phyloP scores from a whole-genome alignment of 2,888 invertebrate species.

The Hyles lineata region DNA sequence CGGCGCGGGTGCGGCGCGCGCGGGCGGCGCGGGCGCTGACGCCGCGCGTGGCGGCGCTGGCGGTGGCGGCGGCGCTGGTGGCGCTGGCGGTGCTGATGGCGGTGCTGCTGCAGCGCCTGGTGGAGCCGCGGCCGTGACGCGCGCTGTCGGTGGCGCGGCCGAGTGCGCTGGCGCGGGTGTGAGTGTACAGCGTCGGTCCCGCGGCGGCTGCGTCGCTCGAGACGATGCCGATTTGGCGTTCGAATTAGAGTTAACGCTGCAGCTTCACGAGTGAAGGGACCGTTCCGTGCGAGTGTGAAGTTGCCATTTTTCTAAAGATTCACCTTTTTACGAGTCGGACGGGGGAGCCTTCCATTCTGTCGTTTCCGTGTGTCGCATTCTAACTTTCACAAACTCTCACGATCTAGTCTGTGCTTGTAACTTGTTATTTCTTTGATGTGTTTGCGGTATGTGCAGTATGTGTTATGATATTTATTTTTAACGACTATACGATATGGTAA shows the following conservation, averaged over 20 bases:
- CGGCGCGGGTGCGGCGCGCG: slow-evolving; percentile 86
- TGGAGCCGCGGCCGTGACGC: slow-evolving; percentile 79
- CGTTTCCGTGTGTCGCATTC: slow-evolving; percentile 60
- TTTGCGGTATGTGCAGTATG: slow-evolving; percentile 50
- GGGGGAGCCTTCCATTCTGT: slow-evolving; percentile 53
- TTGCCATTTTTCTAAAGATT: slow-evolving; percentile 67
- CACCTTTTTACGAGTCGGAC: slow-evolving; percentile 46
- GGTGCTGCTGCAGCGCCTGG: slow-evolving; percentile 84
- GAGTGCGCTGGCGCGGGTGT: slow-evolving; percentile 12
- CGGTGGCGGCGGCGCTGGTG: slow-evolving; percentile 86
- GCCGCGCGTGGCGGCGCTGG: slow-evolving; percentile 85
- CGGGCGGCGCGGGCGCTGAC: slow-evolving; percentile 76
- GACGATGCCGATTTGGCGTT: slow-evolving; percentile 3
- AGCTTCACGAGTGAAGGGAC: slow-evolving; percentile 47
- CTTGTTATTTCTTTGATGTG: slow-evolving; percentile 63
- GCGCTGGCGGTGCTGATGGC: slow-evolving; percentile 86
- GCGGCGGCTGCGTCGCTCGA: slow-evolving; percentile 38
- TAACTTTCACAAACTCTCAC: slow-evolving; percentile 46
- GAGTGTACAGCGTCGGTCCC: slow-evolving; percentile 49
- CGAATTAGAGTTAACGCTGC: slow-evolving; percentile 9
- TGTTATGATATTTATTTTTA: slow-evolving; percentile 52
- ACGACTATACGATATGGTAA: slow-evolving; percentile 53
- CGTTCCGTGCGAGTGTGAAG: slow-evolving; percentile 50
- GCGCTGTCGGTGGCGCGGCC: slow-evolving; percentile 39
- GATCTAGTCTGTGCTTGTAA: slow-evolving; percentile 76